Percentiles rank a stretch among this genome's conserved stretches.
phyloP scores from a whole-genome alignment of 2,888 invertebrate genomes.

The Eucera pruinosa region DNA sequence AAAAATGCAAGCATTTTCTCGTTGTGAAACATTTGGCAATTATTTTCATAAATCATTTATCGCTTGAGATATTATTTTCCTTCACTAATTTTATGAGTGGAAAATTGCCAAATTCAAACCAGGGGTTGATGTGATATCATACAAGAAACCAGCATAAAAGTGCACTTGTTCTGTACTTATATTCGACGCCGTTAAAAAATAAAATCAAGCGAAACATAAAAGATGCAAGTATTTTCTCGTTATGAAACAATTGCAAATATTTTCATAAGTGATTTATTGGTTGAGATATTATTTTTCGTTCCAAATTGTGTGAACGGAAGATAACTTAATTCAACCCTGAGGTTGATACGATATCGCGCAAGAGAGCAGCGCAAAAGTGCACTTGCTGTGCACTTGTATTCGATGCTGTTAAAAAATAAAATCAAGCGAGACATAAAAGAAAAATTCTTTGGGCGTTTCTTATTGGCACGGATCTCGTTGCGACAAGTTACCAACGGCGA shows the following conservation, averaged over 20 bases:
- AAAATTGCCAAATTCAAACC: constrained; percentile 5
- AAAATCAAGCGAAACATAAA: no score
- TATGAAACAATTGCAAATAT: constrained; percentile 1
- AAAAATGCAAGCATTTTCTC: constrained; percentile 6
- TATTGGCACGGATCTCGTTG: constrained; percentile 47
- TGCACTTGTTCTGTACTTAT: no score
- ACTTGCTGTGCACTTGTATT: constrained; percentile 14
- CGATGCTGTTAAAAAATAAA: constrained; percentile 33
- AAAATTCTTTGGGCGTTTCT: constrained; percentile 28
- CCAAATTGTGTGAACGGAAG: neutral
- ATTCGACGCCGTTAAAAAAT: no score
- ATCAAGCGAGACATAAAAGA: constrained; percentile 32
- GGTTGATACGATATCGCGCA: neutral
- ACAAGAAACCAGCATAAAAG: constrained; percentile 9
- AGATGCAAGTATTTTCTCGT: constrained; percentile 4
- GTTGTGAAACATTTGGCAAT: neutral
- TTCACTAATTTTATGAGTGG: neutral
- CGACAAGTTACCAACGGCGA: constrained; percentile 38
- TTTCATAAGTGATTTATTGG: constrained; percentile 35
- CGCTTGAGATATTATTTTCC: neutral
- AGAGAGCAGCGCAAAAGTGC: constrained; percentile 11
- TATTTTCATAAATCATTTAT: constrained; percentile 39
- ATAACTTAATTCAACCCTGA: neutral
- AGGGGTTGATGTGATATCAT: neutral
- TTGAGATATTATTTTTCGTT: neutral